Conservation (phyloP, 2,113 vertebrate species). For the Empidonax alnorum region DNA sequence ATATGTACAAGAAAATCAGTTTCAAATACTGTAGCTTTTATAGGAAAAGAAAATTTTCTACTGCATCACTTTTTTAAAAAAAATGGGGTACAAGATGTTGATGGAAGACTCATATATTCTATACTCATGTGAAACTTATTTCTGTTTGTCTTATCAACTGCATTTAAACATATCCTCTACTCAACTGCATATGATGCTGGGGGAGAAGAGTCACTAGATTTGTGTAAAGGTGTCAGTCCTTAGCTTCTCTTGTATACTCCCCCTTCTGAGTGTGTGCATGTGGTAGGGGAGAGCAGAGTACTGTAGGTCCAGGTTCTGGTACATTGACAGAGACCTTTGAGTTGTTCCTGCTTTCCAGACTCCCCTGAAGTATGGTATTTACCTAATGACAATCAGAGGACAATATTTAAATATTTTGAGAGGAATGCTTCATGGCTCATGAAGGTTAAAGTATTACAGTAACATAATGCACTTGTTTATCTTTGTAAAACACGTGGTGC, state of each 20-base stretch:
- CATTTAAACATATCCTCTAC: not conserved
- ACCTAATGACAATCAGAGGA: not conserved
- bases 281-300: not conserved
- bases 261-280: not conserved
- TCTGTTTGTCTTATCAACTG: not conserved
- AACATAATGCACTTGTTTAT: conserved; percentile 41
- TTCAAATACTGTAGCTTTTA: not conserved
- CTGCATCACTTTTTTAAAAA: not conserved
- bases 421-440: not conserved
- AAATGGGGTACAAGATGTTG: not conserved
- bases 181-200: not conserved
- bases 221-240: not conserved
- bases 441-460: conserved; percentile 42
- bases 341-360: not conserved
- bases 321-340: not conserved
- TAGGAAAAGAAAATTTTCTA: not conserved
- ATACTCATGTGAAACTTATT: not conserved
- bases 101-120: not conserved
- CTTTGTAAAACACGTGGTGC: conserved; percentile 30
- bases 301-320: not conserved
- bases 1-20: not conserved
- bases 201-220: not conserved
- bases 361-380: not conserved
- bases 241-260: not conserved
- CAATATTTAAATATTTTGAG: conserved; percentile 37